phyloP scores from a whole-genome alignment of 2,113 vertebrate species.

The Corythaixoides concolor region DNA sequence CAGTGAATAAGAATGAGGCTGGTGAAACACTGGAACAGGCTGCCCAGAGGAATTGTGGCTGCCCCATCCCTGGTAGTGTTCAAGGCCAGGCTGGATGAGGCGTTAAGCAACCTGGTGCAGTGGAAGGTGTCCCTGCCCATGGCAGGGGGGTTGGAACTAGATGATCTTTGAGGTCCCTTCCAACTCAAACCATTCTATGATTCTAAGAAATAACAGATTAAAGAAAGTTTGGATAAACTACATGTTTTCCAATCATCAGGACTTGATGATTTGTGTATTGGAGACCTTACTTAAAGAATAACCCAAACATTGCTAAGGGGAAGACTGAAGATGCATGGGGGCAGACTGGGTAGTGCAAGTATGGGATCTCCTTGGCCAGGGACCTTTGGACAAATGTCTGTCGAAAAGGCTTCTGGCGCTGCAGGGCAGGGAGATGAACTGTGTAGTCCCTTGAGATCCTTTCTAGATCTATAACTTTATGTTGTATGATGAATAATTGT shows the following conservation, averaged over 20 bases:
- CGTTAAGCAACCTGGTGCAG: no score
- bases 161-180: no score
- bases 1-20: not conserved
- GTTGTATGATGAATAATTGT: not conserved
- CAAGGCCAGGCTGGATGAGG: no score
- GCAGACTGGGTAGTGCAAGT: not conserved
- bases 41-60: no score
- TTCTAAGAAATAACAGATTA: not conserved
- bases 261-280: not conserved
- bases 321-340: not conserved
- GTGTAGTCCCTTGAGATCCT: not conserved
- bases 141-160: no score
- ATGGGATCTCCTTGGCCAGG: no score
- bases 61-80: no score
- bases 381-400: not conserved
- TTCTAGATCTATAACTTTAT: not conserved
- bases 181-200: no score
- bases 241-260: not conserved
- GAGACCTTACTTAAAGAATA: not conserved
- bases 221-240: not conserved
- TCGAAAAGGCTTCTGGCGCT: not conserved
- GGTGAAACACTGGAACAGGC: no score
- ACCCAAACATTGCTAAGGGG: not conserved
- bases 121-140: no score
- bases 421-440: not conserved